Evolutionary conservation across 53 echinoderm and acorn worm species (phyloP), one percentile per base, ranked within the genome.

Genomic region (Actinopyga echinites): DNA sequence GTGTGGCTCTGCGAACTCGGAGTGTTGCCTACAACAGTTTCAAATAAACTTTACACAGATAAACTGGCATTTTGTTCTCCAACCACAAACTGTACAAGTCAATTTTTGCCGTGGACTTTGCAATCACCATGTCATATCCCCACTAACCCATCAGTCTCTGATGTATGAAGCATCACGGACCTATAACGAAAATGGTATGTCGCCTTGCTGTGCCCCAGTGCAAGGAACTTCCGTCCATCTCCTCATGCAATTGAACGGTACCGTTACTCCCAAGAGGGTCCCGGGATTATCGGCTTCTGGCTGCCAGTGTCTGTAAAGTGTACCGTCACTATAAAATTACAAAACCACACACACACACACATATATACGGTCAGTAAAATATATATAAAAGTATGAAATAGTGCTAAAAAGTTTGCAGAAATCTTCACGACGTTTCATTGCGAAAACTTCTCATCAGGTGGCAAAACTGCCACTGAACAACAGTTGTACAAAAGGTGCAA

Each of bases 1-100:
- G 10, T 68, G 68, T 20, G 17, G 15, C 21, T 25, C 11, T 63
- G 24, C 20, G 21, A 29, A 75, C 9, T 25, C 75, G 20, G 20
- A 75, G 31, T 75, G 75, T 29, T 75, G 75, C 6, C 75, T 75
- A 8, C 75, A 75, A 44, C 23, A 75, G 28, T 44, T 75, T 29
- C 26, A 11, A 2, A 52, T 75, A 21, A 53, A 75, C 42, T 75
- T 75, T 15, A 75, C 75, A 2, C 23, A 49, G 3, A 75, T 75
- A 23, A 52, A 52, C 8, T 75, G 75, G 75, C 23, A 75, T 25
- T 75, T 24, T 23, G 45, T 75, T 12, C 43, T 42, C 5, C 13
- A 28, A 42, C 75, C 75, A 10, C 49, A 19, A 24, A 75, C 75
- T 49, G 40, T 75, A 25, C 25, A 25, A 42, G 75, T 52, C 9